These are phyloP conservation scores for Mimas tiliae DNA, from an alignment of 2,888 invertebrate genomes.

Conservation along the genomic window DNA sequence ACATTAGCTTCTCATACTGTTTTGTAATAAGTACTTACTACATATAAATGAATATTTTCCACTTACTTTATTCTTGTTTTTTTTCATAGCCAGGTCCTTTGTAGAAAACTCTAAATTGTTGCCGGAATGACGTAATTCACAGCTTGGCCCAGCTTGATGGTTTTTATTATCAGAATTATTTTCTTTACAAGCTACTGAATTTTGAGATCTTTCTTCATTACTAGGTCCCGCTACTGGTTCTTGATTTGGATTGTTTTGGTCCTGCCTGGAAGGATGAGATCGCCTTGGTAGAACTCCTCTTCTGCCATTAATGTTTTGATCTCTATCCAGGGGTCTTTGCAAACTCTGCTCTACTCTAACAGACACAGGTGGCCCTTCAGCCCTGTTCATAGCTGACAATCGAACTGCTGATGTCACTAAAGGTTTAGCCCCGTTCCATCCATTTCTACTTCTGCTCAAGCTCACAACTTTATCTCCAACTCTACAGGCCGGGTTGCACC, in stretches of 20 bases:
- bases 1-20: no score
- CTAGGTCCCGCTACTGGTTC: slow-evolving; percentile 80
- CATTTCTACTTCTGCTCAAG: slow-evolving; percentile 86
- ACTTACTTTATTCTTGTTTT: slow-evolving; percentile 70
- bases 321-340: slow-evolving; percentile 84
- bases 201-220: slow-evolving; percentile 54
- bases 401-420: slow-evolving; percentile 84
- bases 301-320: slow-evolving; percentile 90
- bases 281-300: slow-evolving; percentile 84
- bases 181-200: slow-evolving; percentile 47
- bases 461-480: slow-evolving; percentile 91
- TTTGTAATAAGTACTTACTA: no score
- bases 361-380: slow-evolving; percentile 76
- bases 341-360: slow-evolving; percentile 79
- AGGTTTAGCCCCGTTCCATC: slow-evolving; percentile 80
- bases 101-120: slow-evolving; percentile 60
- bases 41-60: not conserved
- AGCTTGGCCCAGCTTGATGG: slow-evolving; percentile 50
- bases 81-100: slow-evolving; percentile 65
- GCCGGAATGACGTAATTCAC: slow-evolving; percentile 51
- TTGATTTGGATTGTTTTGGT: slow-evolving; percentile 50
- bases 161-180: slow-evolving; percentile 50
- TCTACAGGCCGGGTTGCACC: slow-evolving; percentile 96
- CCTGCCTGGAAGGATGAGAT: slow-evolving; percentile 51
- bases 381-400: slow-evolving; percentile 68